Conservation (phyloP, 2,797 vertebrate species). For the Alcedo quadribrachys region DNA sequence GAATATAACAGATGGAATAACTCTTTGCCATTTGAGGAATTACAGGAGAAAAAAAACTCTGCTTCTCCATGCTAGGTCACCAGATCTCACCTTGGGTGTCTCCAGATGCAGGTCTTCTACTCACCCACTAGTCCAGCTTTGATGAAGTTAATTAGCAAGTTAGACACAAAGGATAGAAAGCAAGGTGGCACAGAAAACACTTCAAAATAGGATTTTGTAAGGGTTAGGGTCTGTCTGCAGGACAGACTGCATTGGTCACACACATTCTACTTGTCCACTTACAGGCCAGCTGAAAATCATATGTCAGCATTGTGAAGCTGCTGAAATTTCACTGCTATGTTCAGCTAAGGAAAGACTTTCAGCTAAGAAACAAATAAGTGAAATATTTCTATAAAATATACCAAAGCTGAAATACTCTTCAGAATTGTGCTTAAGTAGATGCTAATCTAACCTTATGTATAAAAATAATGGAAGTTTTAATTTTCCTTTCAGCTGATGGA, state of each 20-base stretch:
- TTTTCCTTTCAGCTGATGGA: constrained; percentile 36
- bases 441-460: not conserved
- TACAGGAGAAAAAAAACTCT: not conserved
- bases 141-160: not conserved
- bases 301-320: not conserved
- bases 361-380: not conserved
- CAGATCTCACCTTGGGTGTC: not conserved
- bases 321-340: not conserved
- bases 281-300: not conserved
- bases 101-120: not conserved
- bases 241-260: not conserved
- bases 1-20: not conserved
- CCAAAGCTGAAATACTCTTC: not conserved
- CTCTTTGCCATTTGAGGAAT: not conserved
- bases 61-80: rapidly evolving
- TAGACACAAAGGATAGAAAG: not conserved
- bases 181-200: not conserved
- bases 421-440: not conserved
- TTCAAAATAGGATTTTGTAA: not conserved
- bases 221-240: too few species aligned
- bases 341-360: not conserved
- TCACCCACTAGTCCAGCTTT: not conserved
- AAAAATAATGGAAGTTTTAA: not conserved
- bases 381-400: not conserved
- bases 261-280: not conserved